Conservation (phyloP, 30 jellyfish, hydroid and myxozoan species). For the Aurelia coerulea region DNA sequence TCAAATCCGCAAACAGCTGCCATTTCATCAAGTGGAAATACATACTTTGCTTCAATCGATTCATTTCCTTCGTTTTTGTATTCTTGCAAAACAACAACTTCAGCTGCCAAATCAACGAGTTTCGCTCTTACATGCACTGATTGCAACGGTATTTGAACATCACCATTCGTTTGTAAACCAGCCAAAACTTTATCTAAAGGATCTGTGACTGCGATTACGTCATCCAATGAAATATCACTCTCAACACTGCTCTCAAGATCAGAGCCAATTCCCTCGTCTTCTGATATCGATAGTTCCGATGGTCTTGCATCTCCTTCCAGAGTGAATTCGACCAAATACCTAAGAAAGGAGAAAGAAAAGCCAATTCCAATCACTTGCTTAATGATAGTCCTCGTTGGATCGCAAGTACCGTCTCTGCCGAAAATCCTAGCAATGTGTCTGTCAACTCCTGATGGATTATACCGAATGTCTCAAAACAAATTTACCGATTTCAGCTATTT, state of each 20-base stretch:
- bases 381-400: no score
- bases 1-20: slow-evolving; percentile 90
- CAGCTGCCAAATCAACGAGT: no score
- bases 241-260: slow-evolving; percentile 35
- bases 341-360: background rate
- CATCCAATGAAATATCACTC: slow-evolving; percentile 17
- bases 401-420: no score
- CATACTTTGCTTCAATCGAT: slow-evolving; percentile 50
- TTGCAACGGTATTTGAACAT: slow-evolving; percentile 61
- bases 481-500: no score
- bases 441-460: no score
- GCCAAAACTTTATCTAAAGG: slow-evolving; percentile 78
- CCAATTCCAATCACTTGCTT: background rate
- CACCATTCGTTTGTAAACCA: slow-evolving; percentile 78
- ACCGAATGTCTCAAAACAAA: no score
- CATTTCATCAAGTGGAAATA: slow-evolving; percentile 73
- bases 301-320: slow-evolving; percentile 17
- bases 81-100: slow-evolving; percentile 11
- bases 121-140: slow-evolving; percentile 61
- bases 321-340: slow-evolving; percentile 77
- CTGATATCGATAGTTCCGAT: slow-evolving; percentile 28
- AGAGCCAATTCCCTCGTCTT: slow-evolving; percentile 89
- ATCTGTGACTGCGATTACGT: slow-evolving; percentile 30
- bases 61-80: slow-evolving; percentile 75
- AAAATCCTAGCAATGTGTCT: no score